These are phyloP conservation scores for Callyntrura guangdongensis DNA, from an alignment of 2,888 invertebrate species.

Conservation along the genomic window DNA sequence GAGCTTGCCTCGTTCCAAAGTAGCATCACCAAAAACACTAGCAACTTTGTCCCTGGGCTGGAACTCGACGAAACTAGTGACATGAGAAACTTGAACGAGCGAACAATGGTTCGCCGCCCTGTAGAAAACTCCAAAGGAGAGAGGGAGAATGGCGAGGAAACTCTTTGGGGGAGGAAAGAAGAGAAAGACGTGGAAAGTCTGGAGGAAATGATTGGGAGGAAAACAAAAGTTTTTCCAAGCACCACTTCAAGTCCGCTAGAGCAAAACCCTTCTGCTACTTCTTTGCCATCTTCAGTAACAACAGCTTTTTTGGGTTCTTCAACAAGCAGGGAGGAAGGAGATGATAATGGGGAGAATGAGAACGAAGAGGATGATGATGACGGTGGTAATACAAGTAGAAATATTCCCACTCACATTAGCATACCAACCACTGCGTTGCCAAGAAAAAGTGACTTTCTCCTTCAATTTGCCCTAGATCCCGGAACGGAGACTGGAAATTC, in stretches of 20 bases:
- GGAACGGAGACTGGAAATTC: constrained; percentile 40
- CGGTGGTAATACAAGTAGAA: background rate
- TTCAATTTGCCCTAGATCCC: constrained; percentile 65
- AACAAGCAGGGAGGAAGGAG: constrained; percentile 16
- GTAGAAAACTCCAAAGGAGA: background rate
- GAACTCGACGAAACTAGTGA: background rate
- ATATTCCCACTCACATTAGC: background rate
- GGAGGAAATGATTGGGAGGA: constrained; percentile 57
- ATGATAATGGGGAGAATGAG: background rate
- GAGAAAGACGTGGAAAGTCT: background rate
- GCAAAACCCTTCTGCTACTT: constrained; percentile 36
- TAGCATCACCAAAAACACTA: background rate
- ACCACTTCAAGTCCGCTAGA: constrained; percentile 63
- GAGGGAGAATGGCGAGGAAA: background rate
- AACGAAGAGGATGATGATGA: background rate
- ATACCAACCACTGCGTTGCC: background rate
- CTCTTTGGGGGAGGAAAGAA: background rate
- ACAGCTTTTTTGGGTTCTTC: background rate
- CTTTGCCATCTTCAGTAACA: constrained; percentile 39
- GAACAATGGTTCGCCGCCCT: background rate
- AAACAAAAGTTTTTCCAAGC: constrained; percentile 71
- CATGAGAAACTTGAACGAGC: background rate
- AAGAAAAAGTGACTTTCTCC: background rate
- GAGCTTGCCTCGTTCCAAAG: background rate
- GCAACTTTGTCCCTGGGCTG: background rate